phyloP scores from a whole-genome alignment of 1,140 invertebrate species.

The Scaptomyza montana region DNA sequence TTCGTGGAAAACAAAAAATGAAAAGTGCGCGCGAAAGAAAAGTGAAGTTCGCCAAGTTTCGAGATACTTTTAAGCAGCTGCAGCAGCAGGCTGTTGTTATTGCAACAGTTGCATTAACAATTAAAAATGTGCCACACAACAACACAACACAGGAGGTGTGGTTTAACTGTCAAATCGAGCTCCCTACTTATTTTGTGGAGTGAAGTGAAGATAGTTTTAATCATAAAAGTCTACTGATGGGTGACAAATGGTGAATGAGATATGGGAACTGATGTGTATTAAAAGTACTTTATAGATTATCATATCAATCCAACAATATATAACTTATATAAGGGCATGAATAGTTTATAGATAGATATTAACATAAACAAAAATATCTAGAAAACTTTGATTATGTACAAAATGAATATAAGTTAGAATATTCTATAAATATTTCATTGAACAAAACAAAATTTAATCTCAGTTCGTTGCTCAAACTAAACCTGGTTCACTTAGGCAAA shows the following conservation, averaged over 20 bases:
- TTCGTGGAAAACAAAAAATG: constrained; percentile 15
- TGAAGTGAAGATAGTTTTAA: not conserved
- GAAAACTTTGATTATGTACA: too few relatives aligned
- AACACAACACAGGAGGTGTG: not conserved
- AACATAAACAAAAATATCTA: too few relatives aligned
- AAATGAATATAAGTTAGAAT: too few relatives aligned
- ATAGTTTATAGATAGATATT: too few relatives aligned
- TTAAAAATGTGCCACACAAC: constrained; percentile 32
- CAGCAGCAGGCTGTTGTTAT: not conserved
- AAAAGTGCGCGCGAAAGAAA: constrained; percentile 21
- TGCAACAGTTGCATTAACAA: constrained; percentile 31
- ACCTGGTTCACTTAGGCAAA: not conserved
- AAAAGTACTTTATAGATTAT: too few relatives aligned
- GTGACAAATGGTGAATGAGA: not conserved
- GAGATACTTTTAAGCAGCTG: not conserved
- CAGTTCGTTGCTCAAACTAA: too few relatives aligned
- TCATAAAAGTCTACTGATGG: not conserved
- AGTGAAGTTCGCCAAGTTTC: constrained; percentile 6
- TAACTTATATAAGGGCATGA: too few relatives aligned
- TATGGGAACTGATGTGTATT: too few relatives aligned
- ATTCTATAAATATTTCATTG: too few relatives aligned
- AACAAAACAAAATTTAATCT: too few relatives aligned
- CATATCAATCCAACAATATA: too few relatives aligned
- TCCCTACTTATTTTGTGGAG: not conserved
- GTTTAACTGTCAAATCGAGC: constrained; percentile 14